These are phyloP conservation scores for Caenorhabditis tropicalis DNA, from an alignment of 1,140 invertebrate genomes.

Conservation along the genomic window DNA sequence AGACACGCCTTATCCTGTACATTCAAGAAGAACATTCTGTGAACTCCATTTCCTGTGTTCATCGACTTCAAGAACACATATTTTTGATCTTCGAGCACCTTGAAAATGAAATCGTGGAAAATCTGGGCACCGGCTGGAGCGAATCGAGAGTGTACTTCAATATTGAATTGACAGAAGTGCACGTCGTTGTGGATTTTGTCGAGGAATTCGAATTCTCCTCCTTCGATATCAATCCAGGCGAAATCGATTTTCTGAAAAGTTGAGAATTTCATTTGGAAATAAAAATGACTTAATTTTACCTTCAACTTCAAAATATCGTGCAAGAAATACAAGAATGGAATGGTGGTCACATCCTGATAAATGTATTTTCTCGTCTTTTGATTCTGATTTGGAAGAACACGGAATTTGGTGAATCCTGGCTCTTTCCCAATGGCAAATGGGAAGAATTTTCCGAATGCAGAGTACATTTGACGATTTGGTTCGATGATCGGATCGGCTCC, in stretches of 20 bases:
- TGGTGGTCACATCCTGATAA: conserved; percentile 1
- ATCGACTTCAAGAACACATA: neutral
- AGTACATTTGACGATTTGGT: conserved; percentile 18
- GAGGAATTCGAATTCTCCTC: neutral
- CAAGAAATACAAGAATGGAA: neutral
- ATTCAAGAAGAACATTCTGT: conserved; percentile 16
- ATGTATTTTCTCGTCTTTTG: neutral
- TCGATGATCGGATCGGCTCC: conserved; percentile 29
- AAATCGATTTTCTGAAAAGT: conserved; percentile 16
- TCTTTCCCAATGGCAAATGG: conserved; percentile 31
- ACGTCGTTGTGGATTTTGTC: neutral
- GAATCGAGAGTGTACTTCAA: conserved; percentile 8
- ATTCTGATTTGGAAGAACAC: conserved; percentile 4
- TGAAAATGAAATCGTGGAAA: conserved; percentile 11
- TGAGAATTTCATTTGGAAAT: too few species aligned
- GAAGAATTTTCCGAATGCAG: conserved; percentile 40
- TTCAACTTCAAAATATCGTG: conserved; percentile 10
- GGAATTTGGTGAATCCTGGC: conserved; percentile 25
- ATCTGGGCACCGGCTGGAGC: neutral
- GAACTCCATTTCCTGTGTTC: neutral
- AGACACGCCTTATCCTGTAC: neutral
- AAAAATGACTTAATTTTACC: neutral
- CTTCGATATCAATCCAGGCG: conserved; percentile 15
- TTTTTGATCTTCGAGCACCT: neutral
- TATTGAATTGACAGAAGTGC: neutral